Evolutionary conservation across 1,140 invertebrate species (phyloP), one percentile per base, ranked within the genome.

Genomic region (Aphelenchoides fujianensis): DNA sequence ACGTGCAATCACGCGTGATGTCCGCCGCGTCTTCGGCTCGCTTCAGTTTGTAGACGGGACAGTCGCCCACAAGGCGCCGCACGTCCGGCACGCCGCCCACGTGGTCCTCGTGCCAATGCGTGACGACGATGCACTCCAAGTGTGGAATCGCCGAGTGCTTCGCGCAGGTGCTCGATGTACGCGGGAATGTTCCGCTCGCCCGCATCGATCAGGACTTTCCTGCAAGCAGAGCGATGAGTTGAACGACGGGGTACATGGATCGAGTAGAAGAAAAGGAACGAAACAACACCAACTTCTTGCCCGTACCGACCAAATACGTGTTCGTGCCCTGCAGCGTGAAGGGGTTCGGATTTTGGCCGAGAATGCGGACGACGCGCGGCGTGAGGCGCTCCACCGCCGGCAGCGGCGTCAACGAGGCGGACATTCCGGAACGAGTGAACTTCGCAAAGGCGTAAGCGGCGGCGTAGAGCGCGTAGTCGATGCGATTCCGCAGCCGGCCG

Each of bases 261-360:
- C 27, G 36, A n/a, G 5, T 23, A 57, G n/a, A 59, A 31, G 31
- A 9, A 19, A 35, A 37, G 36, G 19, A 9, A 7, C 0, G 48
- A 72, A 34, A 67, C 27, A 68, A 48, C 34, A 70, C 84, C 86
- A 86, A 93, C 92, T 89, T 91, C 85, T 88, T 89, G 2, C 94
- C 94, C 41, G 89, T 93, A 16, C 93, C 94, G 67, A 95, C 87
- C 16, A 97, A 86, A 85, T 98, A 98, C 0, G 95, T 95, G 85
- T 98, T 98, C 0, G 95, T 98, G 62, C 95, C 89, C 86, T 98
- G 95, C 0, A 98, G 86, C 0, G 94, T 97, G 90, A 95, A 94
- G 48, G 89, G 87, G 32, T 93, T 90, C 31, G 94, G 93, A 89
- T 97, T 97, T 82, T 92, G 95, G 67, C 95, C 95, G 54, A 98